Evolutionary conservation across 2,888 invertebrate genomes (phyloP).

Genomic region (Rhabditoides inermis): DNA sequence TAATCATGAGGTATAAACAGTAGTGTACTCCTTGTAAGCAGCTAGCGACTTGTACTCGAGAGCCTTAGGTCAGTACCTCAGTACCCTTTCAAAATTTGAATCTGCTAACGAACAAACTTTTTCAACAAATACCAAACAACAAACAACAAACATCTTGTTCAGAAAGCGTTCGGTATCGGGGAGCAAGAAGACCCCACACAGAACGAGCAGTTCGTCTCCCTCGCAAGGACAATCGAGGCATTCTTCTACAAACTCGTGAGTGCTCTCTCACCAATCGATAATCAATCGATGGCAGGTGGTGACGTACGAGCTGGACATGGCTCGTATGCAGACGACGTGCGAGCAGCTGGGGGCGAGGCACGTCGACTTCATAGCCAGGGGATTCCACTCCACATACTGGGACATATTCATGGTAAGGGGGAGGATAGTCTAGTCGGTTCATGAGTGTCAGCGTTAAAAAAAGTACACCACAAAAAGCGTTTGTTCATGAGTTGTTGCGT

Average conservation of each 20-base stretch:
- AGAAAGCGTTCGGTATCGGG: conserved; percentile 28
- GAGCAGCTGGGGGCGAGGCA: conserved; percentile 29
- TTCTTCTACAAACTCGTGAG: conserved; percentile 31
- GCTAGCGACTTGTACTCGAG: too few species aligned
- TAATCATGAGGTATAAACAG: too few species aligned
- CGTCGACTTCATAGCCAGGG: conserved; percentile 34
- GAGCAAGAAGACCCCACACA: conserved; percentile 26
- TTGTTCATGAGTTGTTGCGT: too few species aligned
- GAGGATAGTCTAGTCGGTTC: too few species aligned
- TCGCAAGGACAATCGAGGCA: conserved; percentile 27
- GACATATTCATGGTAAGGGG: conserved; percentile 19
- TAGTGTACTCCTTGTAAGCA: too few species aligned
- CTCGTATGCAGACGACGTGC: conserved; percentile 21
- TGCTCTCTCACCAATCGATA: too few species aligned
- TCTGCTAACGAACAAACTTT: too few species aligned
- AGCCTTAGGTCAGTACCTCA: too few species aligned
- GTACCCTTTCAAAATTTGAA: too few species aligned
- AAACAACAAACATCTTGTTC: conserved; percentile 1
- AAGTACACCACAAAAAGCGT: too few species aligned
- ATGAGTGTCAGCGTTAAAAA: too few species aligned
- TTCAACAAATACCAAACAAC: too few species aligned
- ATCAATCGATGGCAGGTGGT: conserved; percentile 16
- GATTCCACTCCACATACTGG: conserved; percentile 34
- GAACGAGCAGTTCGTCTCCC: conserved; percentile 25
- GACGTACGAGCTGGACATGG: conserved; percentile 24